Base-by-base conservation (phyloP, 1,140 invertebrate genomes). In the Vollenhovia emeryi region DNA sequence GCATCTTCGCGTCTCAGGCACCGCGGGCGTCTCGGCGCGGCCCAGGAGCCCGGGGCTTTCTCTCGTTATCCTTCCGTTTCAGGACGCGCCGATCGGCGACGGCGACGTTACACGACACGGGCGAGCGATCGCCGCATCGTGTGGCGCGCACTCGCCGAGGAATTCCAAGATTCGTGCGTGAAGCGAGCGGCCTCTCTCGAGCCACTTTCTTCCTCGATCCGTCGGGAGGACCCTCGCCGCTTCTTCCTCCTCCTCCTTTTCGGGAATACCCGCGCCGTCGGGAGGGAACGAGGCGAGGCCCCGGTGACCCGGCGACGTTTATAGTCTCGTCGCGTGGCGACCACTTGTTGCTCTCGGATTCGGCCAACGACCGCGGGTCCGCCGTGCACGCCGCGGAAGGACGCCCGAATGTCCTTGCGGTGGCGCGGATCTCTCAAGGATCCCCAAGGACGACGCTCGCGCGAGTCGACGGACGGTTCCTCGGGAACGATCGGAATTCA, bases 141-240 rank as follows among this genome's bases (percentile, higher is more conserved):
- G 84, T 88, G 84, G 50, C 73, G 73, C 55, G 74, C 62, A 18
- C 33, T 33, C 50, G 43, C n/a, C 50, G 21, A 84, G 75, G 82
- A 90, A 89, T 87, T 86, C 74, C 24, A 78, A 59, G 80, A 89
- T 90, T 75, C 60, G 55, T 82, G 55, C 48, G 36, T 24, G 68
- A 50, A 45, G 48, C 59, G 40, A 74, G 9, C 66, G 76, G 62
- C 85, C 89, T 85, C 89, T 80, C 89, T 85, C 89, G 87, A 89
- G 71, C 82, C 71, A 89, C 88, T 90, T 89, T 86, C 43, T 80
- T 85, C 11, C 62, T 66, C 55, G 64, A 24, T 52, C 21, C 40
- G 27, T 36, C 75, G 48, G 43, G 30, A 62, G 36, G 24, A 24
- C 66, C 74, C 36, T 66, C 15, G 55, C 55, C 8, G 48, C 30